A percentile compares a stretch with the other conserved stretches of the same genome.
Conservation (phyloP, 2,113 vertebrate genomes). For the Peromyscus maniculatus region DNA sequence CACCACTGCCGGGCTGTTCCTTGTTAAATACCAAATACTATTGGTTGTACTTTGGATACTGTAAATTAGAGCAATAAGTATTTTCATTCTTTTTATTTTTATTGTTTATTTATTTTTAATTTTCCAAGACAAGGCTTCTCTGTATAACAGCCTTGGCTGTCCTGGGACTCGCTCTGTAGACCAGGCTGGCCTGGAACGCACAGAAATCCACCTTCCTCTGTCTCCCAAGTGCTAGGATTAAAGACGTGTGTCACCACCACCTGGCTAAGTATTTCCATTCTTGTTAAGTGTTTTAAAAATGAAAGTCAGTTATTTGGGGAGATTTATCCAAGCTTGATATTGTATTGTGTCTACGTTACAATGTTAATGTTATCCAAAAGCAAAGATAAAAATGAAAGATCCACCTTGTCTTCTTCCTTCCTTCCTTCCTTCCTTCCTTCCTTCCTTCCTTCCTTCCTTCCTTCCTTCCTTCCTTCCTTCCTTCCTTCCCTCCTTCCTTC, state of each 20-base stretch:
- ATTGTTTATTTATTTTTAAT: no score
- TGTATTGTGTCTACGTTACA: constrained; percentile 26
- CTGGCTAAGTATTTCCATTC: no score
- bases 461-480: rapidly evolving
- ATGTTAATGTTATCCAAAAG: background rate
- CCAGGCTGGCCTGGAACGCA: no score
- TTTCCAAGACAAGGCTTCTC: no score
- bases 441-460: rapidly evolving
- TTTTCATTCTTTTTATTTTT: background rate
- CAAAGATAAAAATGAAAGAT: constrained; percentile 13
- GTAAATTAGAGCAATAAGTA: background rate
- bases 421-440: no score
- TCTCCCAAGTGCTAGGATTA: no score
- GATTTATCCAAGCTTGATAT: background rate
- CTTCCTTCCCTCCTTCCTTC: rapidly evolving
- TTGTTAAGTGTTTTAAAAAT: constrained; percentile 44
- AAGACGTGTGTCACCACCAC: no score
- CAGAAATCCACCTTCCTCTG: no score
- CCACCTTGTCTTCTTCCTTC: background rate
- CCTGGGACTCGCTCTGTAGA: no score
- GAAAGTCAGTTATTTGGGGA: constrained; percentile 16
- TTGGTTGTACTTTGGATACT: background rate
- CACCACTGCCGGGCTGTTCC: background rate
- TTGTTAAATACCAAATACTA: background rate
- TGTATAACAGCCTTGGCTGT: no score